Percentiles rank a stretch among this genome's conserved stretches.
Conservation (phyloP, 2,888 invertebrate species). For the Gymnocheta viridis region DNA sequence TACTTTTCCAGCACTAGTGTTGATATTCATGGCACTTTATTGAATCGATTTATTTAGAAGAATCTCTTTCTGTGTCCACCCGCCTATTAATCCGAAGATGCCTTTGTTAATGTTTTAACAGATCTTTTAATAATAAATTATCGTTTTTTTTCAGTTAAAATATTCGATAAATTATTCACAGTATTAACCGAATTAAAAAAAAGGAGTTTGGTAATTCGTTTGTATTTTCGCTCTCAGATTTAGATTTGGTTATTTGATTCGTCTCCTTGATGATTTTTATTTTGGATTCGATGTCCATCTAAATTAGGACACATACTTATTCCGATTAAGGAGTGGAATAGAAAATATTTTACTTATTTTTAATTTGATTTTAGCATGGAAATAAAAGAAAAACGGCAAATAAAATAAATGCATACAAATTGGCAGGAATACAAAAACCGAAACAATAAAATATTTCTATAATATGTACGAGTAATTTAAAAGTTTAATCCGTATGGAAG, state of each 20-base stretch:
- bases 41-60: no score
- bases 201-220: no score
- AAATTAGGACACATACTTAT: neutral
- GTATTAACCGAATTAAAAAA: no score
- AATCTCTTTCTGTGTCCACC: no score
- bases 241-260: neutral
- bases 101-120: no score
- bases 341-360: slow-evolving; percentile 10
- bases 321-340: slow-evolving; percentile 38
- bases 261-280: neutral
- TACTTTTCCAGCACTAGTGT: no score
- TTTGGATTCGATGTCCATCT: neutral
- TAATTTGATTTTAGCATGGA: slow-evolving; percentile 11
- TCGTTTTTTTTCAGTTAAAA: no score
- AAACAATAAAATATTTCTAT: neutral
- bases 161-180: no score
- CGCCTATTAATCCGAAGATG: no score
- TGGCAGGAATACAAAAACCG: neutral
- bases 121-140: no score
- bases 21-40: no score
- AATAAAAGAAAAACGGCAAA: neutral
- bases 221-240: no score
- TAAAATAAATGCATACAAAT: slow-evolving; percentile 13
- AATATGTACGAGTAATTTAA: neutral
- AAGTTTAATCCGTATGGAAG: neutral